A percentile compares a stretch with the other conserved stretches of the same genome.
These are phyloP conservation scores for Cryptosula pallasiana DNA, from an alignment of 2,888 invertebrate species.

Conservation along the genomic window DNA sequence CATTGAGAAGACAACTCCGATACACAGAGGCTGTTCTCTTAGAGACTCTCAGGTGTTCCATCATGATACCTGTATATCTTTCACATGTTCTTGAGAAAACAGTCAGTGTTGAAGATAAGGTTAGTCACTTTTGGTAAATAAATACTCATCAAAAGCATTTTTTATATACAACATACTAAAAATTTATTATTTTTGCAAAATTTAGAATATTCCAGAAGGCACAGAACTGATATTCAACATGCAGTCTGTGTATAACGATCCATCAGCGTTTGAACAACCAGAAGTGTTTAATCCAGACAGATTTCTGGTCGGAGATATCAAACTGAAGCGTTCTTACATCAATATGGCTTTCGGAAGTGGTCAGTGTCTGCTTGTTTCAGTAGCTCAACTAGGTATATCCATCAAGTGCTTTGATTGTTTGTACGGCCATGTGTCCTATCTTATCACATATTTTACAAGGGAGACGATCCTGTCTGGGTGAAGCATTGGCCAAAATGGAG, in stretches of 20 bases:
- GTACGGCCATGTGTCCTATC: no score
- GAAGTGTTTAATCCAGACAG: constrained; percentile 1
- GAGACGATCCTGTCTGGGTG: background rate
- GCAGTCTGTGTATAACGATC: background rate
- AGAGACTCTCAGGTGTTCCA: background rate
- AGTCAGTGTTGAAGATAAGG: background rate
- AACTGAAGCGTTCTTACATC: background rate
- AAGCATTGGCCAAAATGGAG: constrained; percentile 3
- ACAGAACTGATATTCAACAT: background rate
- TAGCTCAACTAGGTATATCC: no score
- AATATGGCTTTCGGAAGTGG: background rate
- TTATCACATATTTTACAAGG: no score
- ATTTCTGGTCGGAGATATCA: background rate
- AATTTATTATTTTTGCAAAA: no score
- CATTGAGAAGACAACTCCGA: background rate
- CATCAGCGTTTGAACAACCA: background rate
- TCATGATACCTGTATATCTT: background rate
- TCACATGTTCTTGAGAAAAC: background rate
- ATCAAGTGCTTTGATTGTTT: no score
- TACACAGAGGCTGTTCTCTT: background rate
- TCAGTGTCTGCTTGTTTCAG: background rate
- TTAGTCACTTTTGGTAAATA: no score
- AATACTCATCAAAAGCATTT: no score
- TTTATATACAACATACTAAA: no score
- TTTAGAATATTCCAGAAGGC: background rate